Conservation (phyloP, 2,797 vertebrate species). For the Trachurus trachurus region DNA sequence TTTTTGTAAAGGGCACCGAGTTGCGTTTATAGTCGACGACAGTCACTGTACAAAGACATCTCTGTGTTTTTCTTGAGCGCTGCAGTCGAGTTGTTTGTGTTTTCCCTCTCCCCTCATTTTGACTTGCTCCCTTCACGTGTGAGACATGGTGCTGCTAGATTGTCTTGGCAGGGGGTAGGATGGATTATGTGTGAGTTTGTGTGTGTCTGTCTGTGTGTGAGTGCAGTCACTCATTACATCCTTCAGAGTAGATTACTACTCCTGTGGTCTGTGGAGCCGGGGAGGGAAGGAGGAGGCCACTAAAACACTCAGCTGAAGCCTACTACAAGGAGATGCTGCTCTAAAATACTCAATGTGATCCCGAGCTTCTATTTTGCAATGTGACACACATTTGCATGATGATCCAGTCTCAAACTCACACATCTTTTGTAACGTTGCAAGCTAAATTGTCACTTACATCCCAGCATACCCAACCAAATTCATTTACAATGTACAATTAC, state of each 20-base stretch:
- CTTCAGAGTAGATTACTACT: slow-evolving; percentile 68
- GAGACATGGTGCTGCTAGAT: slow-evolving; percentile 68
- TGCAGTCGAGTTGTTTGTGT: slow-evolving; percentile 49
- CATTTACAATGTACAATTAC: no score
- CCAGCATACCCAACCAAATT: no score
- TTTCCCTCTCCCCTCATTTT: slow-evolving; percentile 7
- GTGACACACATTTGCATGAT: not conserved
- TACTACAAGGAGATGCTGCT: not conserved
- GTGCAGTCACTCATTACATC: slow-evolving; percentile 61
- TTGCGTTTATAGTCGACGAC: not conserved
- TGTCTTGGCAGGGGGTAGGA: slow-evolving; percentile 64
- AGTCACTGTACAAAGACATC: slow-evolving; percentile 1
- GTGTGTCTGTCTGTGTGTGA: slow-evolving; percentile 15
- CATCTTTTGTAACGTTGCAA: no score
- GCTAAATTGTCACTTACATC: no score
- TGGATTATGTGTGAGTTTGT: slow-evolving; percentile 51
- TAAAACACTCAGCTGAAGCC: slow-evolving; percentile 47
- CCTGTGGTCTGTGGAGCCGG: slow-evolving; percentile 22
- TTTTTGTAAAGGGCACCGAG: not conserved
- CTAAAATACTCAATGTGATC: slow-evolving; percentile 9
- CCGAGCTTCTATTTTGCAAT: slow-evolving; percentile 19
- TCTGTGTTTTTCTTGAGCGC: slow-evolving; percentile 19
- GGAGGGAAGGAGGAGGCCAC: slow-evolving; percentile 33
- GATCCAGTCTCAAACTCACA: not conserved
- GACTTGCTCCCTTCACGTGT: slow-evolving; percentile 65